Base-by-base conservation (phyloP, 1,140 invertebrate species). In the Drosophila funebris region DNA sequence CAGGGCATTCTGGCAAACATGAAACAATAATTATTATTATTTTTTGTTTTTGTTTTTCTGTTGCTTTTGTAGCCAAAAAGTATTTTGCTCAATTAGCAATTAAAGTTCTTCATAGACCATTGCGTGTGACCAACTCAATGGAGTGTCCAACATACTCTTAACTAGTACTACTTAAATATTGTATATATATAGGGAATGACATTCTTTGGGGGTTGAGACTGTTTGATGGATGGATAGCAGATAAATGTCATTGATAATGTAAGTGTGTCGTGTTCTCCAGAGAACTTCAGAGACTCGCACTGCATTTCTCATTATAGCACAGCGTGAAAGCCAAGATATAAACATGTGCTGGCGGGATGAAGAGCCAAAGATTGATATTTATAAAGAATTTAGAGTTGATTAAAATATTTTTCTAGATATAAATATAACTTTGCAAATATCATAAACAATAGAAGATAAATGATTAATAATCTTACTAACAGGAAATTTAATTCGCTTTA, bases 51-150 rank as follows among this genome's bases (percentile, higher is more conserved):
- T 9, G 37, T 67, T 46, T 44, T 31, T n/a, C n/a, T 4, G 54
- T 73, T 39, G 68, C n/a, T 66, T 64, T 71, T 71, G 73, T 73
- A 43, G 58, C 68, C 80, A 60, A 78, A 82, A 75, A 75, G 66
- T 76, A 79, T 84, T 84, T 84, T 84, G 80, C 73, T 84, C 81
- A 80, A 84, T 84, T 84, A 85, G 76, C 76, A 68, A 84, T 84
- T 84, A 85, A 84, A 84, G 60, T 80, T 73, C 60, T 67, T 80
- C 56, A 44, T 39, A 73, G 70, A 44, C 46, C 75, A 66, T 82
- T 85, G 76, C 76, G 76, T 84, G 79, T 67, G 62, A 53, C 63
- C 36, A 54, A 58, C 24, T 27, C 5, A 27, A 27, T 27, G 24
- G 24, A 27, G 24, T 5, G 39, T 46, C 29, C 31, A 46, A 29